Conservation (phyloP, 2,797 vertebrate species). For the Sarcoramphus papa region DNA sequence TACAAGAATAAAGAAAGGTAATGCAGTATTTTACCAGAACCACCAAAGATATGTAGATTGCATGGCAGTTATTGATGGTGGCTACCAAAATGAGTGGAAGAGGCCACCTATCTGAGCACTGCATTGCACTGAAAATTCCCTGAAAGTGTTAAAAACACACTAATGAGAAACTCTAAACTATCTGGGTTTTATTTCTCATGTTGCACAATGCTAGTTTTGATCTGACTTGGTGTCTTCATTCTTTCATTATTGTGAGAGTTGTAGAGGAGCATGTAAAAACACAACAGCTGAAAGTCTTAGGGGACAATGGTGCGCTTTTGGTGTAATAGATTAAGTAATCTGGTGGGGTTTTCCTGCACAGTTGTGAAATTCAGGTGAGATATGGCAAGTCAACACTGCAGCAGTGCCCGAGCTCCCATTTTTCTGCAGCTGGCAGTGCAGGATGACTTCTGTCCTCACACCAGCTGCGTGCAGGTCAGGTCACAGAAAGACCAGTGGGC, state of each 20-base stretch:
- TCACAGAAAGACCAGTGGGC: neutral
- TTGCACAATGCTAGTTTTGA: neutral
- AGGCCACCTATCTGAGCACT: neutral
- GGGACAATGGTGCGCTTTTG: rapidly evolving
- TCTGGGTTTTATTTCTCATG: neutral
- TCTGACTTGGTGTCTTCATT: neutral
- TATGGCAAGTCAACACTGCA: neutral
- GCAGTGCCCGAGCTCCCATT: neutral
- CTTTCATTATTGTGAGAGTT: neutral
- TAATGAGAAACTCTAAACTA: neutral
- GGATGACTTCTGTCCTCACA: neutral
- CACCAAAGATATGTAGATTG: neutral
- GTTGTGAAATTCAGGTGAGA: neutral
- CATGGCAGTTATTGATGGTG: neutral
- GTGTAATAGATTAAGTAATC: neutral
- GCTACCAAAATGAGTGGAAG: neutral
- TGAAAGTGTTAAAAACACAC: neutral
- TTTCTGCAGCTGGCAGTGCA: neutral
- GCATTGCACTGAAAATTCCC: neutral
- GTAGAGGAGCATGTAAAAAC: neutral
- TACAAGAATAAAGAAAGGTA: neutral
- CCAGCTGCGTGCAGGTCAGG: neutral
- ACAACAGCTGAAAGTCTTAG: neutral
- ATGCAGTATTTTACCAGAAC: neutral
- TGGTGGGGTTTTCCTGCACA: neutral